Base-by-base conservation (phyloP, 2,797 vertebrate genomes). In the Oreochromis mossambicus region DNA sequence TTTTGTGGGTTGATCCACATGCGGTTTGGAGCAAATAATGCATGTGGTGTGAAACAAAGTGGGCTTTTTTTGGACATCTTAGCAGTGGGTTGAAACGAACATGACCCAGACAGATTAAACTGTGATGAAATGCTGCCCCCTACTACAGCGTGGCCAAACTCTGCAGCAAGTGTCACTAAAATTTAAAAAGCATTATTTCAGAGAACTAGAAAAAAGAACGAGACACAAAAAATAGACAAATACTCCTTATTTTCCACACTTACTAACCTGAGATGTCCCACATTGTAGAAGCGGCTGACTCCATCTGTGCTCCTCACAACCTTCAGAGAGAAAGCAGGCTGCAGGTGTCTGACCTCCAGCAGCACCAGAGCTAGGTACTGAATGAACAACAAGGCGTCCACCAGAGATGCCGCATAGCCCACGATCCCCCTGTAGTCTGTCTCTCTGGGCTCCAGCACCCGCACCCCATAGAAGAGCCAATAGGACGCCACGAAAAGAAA, bases 391-490 rank as follows among this genome's bases (percentile, higher is more conserved):
- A 98, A 92, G 0, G 97, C 97, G 0, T 98, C 98, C 94, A 98
- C 97, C 91, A 98, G 82, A 0, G 98, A 98, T 0, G 97, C 97
- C 0, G 98, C 97, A 1, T 97, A 98, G 88, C 97, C 97, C 88
- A 97, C 98, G 54, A 98, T 97, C 1, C 95, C 98, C 56, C 97
- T 95, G 95, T 98, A 98, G 91, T 97, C 95, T 5, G 96, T 95
- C 78, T 98, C 97, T 1, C 95, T 93, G 0, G 97, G 94, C 5
- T 98, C 97, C 96, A 98, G 87, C 83, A 98, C 96, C 2, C 98
- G 93, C 4, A 98, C 97, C 0, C 97, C 97, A 0, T 98, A 98
- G 84, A 98, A 98, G 8, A 98, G 97, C 98, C 98, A 98, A 84
- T 98, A 98, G 81, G 97, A 98, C 1, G 97, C 97, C 1, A 98